Base-by-base conservation (phyloP, 2,113 vertebrate species). In the Trematocara marginatum region DNA sequence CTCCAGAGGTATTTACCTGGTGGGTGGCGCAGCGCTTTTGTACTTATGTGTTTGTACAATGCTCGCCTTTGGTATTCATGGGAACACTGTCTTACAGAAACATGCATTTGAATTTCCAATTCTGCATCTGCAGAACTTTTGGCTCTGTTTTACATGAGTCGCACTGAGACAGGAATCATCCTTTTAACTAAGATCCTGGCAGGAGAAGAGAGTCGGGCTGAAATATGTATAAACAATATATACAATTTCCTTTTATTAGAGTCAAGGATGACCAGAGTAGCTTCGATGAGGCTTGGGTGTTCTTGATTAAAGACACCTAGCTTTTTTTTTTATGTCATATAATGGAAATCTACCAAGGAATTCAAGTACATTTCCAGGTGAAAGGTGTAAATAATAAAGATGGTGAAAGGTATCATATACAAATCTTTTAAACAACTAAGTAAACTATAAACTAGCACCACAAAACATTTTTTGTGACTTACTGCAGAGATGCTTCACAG, bases 1-100 rank as follows among this genome's bases (percentile, higher is more conserved):
- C 93, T 95, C 91, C 88, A 91, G 93, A 92, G 85, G 90, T 93
- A 91, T 95, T 95, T 93, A 90, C 89, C 91, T 93, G 86, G 92
- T 92, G 90, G 93, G 84, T 88, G 92, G 91, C 52, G 12, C 71
- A 80, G 81, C 10, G 35, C 82, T 92, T 94, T 93, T 83, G 84
- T 92, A 92, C 91, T 85, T 89, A 86, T 85, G 84, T 92, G 85
- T 94, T 94, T 93, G 91, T 85, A 92, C 91, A 93, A 86, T 84
- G 16, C 83, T 86, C 5, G 69, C 34, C 89, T 92, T 94, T 93
- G 89, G 92, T 94, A 91, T 93, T 93, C 92, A 91, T 92, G 64
- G 84, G 52, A 89, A 92, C 79, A 78, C 59, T 23, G 79, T 80
- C 76, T 90, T 82, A 57, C 15, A 20, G 84, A 93, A 20, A 80